Conservation (phyloP, 2,888 invertebrate genomes). For the Rhimphoctona megacephalus region DNA sequence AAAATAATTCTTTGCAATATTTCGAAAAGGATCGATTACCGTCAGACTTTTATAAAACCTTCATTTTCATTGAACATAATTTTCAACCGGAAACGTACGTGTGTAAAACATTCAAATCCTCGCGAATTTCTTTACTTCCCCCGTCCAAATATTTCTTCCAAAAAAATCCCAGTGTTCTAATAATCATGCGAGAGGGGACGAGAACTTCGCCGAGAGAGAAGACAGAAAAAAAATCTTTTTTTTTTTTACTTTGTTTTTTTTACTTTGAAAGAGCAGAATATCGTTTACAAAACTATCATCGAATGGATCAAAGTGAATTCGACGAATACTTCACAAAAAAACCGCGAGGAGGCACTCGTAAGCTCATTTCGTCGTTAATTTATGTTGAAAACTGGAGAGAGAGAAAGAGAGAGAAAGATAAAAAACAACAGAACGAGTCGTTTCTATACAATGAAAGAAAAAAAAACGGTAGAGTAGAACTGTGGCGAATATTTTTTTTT, state of each 20-base stretch:
- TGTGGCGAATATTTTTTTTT: constrained; percentile 10
- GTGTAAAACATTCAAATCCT: background rate
- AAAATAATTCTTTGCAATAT: background rate
- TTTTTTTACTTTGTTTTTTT: background rate
- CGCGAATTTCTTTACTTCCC: background rate
- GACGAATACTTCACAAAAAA: background rate
- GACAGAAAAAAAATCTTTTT: too few relatives aligned
- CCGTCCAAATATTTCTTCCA: background rate
- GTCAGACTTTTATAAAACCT: background rate
- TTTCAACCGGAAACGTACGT: background rate
- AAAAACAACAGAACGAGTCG: background rate
- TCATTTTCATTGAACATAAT: background rate
- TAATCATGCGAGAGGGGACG: background rate
- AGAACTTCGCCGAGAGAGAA: background rate
- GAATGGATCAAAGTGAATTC: background rate
- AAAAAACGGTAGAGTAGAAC: constrained; percentile 17
- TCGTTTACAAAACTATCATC: background rate
- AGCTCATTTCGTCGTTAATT: constrained; percentile 35
- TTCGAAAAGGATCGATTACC: background rate
- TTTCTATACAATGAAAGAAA: constrained; percentile 24
- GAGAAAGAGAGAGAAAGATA: background rate
- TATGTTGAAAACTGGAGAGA: background rate
- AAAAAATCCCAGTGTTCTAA: constrained; percentile 47
- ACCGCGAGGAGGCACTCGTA: background rate
- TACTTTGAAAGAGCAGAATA: background rate